Percentiles rank a stretch among this genome's conserved stretches.
These are phyloP conservation scores for Meloidogyne floridensis DNA, from an alignment of 1,140 invertebrate species.

Conservation along the genomic window DNA sequence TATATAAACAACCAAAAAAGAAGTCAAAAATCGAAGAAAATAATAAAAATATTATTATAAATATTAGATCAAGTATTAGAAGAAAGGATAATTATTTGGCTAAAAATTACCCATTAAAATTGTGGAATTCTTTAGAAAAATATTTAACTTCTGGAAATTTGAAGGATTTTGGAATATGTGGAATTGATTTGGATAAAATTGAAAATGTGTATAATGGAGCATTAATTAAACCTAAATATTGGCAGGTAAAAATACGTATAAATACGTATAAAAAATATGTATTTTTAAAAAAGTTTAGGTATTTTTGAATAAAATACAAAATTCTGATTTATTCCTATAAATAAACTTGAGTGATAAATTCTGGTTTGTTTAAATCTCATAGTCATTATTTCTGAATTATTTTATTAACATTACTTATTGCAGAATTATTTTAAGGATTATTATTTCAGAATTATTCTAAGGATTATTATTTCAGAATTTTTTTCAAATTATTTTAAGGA, in stretches of 20 bases:
- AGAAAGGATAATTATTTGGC: background rate
- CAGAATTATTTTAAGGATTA: too few species aligned
- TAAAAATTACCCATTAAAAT: background rate
- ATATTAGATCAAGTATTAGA: background rate
- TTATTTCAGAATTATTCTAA: too few species aligned
- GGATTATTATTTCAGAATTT: too few species aligned
- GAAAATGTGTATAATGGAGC: background rate
- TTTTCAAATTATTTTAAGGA: too few species aligned
- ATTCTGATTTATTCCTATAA: too few species aligned
- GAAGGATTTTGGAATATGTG: background rate
- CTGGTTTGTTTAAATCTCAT: too few species aligned
- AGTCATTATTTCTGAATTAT: too few species aligned
- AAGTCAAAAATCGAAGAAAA: background rate
- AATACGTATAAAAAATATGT: too few species aligned
- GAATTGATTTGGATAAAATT: background rate
- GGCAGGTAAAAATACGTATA: background rate
- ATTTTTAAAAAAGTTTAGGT: too few species aligned
- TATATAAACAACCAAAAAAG: background rate
- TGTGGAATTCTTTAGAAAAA: background rate
- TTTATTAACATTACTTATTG: too few species aligned
- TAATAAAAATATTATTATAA: background rate
- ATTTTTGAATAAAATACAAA: too few species aligned
- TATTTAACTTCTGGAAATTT: background rate
- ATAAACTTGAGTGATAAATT: too few species aligned
- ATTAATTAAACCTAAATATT: background rate